Evolutionary conservation across 2,888 invertebrate genomes (phyloP).

Genomic region (Drosophila vallismaia): DNA sequence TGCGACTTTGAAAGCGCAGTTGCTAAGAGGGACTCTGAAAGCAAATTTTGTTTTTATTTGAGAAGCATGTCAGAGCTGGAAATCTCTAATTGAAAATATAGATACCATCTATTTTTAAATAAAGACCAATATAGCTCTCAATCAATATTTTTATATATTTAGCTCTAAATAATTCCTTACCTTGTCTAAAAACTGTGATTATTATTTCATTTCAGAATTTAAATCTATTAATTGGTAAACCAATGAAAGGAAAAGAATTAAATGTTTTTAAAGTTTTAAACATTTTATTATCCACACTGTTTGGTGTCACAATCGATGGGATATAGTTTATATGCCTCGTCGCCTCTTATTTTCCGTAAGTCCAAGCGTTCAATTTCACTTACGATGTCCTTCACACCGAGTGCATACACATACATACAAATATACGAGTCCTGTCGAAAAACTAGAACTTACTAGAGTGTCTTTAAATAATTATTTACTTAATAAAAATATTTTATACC

Average conservation of each 20-base stretch:
- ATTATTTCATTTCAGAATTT: too few species aligned
- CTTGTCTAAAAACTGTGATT: too few species aligned
- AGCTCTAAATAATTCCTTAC: too few species aligned
- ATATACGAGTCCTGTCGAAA: not conserved
- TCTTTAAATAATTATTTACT: not conserved
- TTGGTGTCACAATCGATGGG: constrained; percentile 5
- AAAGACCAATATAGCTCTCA: not conserved
- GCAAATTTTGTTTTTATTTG: not conserved
- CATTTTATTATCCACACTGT: not conserved
- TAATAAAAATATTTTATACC: too few species aligned
- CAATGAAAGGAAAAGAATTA: too few species aligned
- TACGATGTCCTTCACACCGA: constrained; percentile 68
- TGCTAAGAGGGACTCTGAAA: constrained; percentile 11
- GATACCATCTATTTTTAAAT: not conserved
- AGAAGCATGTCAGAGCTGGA: not conserved
- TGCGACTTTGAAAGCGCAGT: constrained; percentile 21
- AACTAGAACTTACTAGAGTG: not conserved
- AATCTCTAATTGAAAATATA: not conserved
- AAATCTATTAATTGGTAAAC: too few species aligned
- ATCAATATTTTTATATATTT: not conserved
- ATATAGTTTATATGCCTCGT: constrained; percentile 22
- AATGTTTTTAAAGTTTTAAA: not conserved
- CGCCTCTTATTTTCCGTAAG: constrained; percentile 33
- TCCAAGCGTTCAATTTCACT: constrained; percentile 66
- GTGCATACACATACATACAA: not conserved